A percentile compares a stretch with the other conserved stretches of the same genome.
Evolutionary conservation across 2,888 invertebrate species (phyloP).

Genomic region (Hydroisotoma schaefferi): DNA sequence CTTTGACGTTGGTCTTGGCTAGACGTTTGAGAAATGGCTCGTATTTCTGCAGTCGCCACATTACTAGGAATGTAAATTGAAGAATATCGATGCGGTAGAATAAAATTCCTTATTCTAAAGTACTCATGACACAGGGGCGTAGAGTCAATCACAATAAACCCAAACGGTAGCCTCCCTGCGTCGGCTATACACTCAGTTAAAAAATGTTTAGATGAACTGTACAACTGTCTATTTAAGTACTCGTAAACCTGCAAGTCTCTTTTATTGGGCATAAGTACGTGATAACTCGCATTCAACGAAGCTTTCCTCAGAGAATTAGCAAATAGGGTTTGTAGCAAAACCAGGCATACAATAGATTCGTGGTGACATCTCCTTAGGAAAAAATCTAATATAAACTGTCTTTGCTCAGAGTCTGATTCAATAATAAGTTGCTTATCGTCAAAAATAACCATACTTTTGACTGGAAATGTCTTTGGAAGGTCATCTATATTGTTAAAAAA

Average conservation of each 20-base stretch:
- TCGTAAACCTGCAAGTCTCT: neutral
- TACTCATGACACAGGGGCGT: neutral
- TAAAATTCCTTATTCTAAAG: conserved; percentile 5
- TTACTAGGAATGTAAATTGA: neutral
- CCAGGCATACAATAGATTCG: neutral
- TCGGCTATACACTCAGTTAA: neutral
- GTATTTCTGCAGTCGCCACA: neutral
- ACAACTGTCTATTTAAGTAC: neutral
- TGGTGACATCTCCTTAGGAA: neutral
- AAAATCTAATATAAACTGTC: neutral
- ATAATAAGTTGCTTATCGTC: conserved; percentile 1
- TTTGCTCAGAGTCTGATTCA: neutral
- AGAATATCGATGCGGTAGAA: neutral
- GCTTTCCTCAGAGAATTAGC: neutral
- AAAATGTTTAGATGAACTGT: neutral
- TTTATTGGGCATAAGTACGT: neutral
- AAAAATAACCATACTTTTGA: neutral
- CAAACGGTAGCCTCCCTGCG: neutral
- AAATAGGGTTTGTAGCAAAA: neutral
- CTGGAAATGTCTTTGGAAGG: neutral
- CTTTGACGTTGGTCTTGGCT: neutral
- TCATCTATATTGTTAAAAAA: neutral
- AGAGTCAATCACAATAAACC: neutral
- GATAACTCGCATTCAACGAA: neutral
- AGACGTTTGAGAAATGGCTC: neutral